These are phyloP conservation scores for Caenorhabditis imperialis DNA, from an alignment of 2,888 invertebrate species.

Conservation along the genomic window DNA sequence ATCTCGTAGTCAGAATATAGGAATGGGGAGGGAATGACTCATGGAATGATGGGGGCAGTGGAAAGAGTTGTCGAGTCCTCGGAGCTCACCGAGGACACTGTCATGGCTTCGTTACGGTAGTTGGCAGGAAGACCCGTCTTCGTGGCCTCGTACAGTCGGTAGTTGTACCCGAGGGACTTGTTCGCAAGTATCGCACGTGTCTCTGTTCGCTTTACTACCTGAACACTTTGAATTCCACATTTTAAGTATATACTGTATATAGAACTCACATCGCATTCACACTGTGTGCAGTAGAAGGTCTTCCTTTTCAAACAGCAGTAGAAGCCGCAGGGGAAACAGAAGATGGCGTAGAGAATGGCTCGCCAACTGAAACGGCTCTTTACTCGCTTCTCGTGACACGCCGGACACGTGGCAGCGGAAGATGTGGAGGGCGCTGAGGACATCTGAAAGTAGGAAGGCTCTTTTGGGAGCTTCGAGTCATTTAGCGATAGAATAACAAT, in stretches of 20 bases:
- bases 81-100: conserved; percentile 16
- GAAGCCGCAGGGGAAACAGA: conserved; percentile 75
- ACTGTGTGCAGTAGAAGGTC: conserved; percentile 62
- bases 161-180: conserved; percentile 35
- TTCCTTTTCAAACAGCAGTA: conserved; percentile 69
- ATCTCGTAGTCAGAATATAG: background rate
- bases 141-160: conserved; percentile 47
- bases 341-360: conserved; percentile 69
- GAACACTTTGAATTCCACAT: background rate
- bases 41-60: conserved; percentile 23
- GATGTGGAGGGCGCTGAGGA: conserved; percentile 18
- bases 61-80: conserved; percentile 21
- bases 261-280: conserved; percentile 72
- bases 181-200: conserved; percentile 10
- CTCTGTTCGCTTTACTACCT: conserved; percentile 45
- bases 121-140: conserved; percentile 37
- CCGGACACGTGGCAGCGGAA: conserved; percentile 48
- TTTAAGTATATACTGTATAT: too few relatives aligned
- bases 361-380: conserved; percentile 58
- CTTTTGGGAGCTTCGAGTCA: too few relatives aligned
- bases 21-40: conserved; percentile 10
- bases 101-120: conserved; percentile 45
- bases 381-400: conserved; percentile 52
- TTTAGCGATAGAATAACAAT: too few relatives aligned
- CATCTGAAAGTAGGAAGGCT: too few relatives aligned